These are phyloP conservation scores for Macrostomum lignano DNA, from an alignment of 1,140 invertebrate genomes.

Conservation along the genomic window DNA sequence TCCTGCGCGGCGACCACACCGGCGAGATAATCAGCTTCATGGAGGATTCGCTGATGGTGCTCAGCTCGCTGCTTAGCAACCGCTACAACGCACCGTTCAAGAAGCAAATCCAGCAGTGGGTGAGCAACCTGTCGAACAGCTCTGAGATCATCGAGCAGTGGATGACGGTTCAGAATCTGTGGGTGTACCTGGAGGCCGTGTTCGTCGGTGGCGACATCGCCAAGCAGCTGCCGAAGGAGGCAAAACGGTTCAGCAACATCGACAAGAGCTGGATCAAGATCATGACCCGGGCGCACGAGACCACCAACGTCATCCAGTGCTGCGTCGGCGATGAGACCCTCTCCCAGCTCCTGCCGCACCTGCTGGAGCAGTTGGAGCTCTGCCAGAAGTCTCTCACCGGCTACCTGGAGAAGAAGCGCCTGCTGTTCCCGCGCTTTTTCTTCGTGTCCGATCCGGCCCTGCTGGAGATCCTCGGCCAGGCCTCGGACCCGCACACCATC, in stretches of 20 bases:
- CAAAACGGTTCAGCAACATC: constrained; percentile 53
- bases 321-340: constrained; percentile 77
- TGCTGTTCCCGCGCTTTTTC: constrained; percentile 87
- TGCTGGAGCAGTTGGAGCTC: constrained; percentile 78
- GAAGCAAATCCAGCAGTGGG: constrained; percentile 80
- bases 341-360: constrained; percentile 60
- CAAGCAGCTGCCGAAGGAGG: constrained; percentile 58
- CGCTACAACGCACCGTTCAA: constrained; percentile 87
- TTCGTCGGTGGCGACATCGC: constrained; percentile 95
- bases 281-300: constrained; percentile 73
- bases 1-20: constrained; percentile 58
- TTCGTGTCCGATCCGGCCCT: constrained; percentile 85
- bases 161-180: constrained; percentile 85
- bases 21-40: constrained; percentile 69
- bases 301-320: constrained; percentile 66
- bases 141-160: constrained; percentile 83
- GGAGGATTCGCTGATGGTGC: constrained; percentile 76
- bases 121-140: constrained; percentile 67
- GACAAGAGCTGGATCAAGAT: constrained; percentile 95
- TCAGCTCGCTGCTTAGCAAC: constrained; percentile 66
- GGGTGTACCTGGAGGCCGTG: constrained; percentile 87
- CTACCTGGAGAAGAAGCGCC: constrained; percentile 72
- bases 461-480: constrained; percentile 74
- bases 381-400: constrained; percentile 86
- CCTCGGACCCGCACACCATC: constrained; percentile 82